phyloP scores from a whole-genome alignment of 2,888 invertebrate genomes.

The Ochlodes sylvanus region DNA sequence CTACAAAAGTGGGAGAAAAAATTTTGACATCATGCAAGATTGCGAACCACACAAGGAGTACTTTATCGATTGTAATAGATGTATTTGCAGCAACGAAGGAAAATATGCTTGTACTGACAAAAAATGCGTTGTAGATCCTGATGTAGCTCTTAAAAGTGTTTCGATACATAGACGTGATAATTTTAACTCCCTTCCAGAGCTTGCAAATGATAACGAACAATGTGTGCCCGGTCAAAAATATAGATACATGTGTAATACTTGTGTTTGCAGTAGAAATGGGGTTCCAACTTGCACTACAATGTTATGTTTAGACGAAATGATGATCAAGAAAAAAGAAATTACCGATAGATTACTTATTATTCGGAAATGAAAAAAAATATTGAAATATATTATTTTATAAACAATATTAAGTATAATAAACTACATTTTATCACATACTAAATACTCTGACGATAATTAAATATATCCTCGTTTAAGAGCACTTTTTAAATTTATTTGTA shows the following conservation, averaged over 20 bases:
- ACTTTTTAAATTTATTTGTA: too few relatives aligned
- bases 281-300: conserved; percentile 56
- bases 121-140: conserved; percentile 41
- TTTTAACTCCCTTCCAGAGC: conserved; percentile 45
- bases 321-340: conserved; percentile 42
- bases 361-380: conserved; percentile 1
- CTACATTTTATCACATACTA: too few relatives aligned
- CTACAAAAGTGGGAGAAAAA: conserved; percentile 41
- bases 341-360: conserved; percentile 6
- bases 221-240: conserved; percentile 58
- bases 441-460: too few relatives aligned
- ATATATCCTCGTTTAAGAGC: too few relatives aligned
- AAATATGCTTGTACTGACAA: conserved; percentile 49
- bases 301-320: conserved; percentile 55
- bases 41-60: conserved; percentile 41
- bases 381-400: neutral
- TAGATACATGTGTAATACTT: conserved; percentile 58
- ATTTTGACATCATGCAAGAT: conserved; percentile 39
- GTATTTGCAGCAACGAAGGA: conserved; percentile 49
- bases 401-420: too few relatives aligned
- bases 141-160: neutral
- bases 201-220: conserved; percentile 42
- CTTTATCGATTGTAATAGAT: conserved; percentile 57
- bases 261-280: conserved; percentile 51
- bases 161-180: neutral